Conservation (phyloP, 2,888 invertebrate species). For the Calameuta idolon region DNA sequence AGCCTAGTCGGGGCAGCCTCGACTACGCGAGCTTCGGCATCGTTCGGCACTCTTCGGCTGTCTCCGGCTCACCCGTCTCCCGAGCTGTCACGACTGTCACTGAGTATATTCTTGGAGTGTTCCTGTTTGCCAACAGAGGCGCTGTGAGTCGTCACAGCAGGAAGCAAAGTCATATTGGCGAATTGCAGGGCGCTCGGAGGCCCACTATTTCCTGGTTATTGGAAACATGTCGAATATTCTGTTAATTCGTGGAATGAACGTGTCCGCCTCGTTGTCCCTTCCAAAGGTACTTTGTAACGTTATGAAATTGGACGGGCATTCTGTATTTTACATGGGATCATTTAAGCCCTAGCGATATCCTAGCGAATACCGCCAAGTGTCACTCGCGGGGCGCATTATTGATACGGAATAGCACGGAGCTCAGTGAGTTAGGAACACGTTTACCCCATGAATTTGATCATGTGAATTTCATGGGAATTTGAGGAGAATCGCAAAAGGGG, state of each 20-base stretch:
- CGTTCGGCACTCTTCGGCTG: neutral
- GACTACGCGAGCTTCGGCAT: too few species aligned
- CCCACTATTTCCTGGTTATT: constrained; percentile 23
- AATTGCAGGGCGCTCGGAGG: neutral
- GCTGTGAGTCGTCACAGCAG: neutral
- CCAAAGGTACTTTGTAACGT: neutral
- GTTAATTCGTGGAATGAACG: constrained; percentile 33
- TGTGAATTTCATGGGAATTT: neutral
- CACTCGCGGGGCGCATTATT: neutral
- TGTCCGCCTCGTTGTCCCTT: neutral
- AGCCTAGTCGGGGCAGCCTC: too few species aligned
- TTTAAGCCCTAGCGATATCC: neutral
- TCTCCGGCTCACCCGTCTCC: too few species aligned
- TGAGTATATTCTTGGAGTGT: too few species aligned
- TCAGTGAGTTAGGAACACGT: neutral
- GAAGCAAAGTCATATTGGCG: neutral
- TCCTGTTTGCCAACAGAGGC: neutral
- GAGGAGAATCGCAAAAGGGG: neutral
- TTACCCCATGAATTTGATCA: neutral
- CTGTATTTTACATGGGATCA: neutral
- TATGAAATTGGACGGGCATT: neutral
- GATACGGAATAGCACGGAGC: neutral
- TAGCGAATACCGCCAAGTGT: neutral
- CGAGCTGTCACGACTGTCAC: too few species aligned
- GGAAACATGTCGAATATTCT: constrained; percentile 31